phyloP scores from a whole-genome alignment of 2,113 vertebrate species.

The Cephalopholis sonnerati region DNA sequence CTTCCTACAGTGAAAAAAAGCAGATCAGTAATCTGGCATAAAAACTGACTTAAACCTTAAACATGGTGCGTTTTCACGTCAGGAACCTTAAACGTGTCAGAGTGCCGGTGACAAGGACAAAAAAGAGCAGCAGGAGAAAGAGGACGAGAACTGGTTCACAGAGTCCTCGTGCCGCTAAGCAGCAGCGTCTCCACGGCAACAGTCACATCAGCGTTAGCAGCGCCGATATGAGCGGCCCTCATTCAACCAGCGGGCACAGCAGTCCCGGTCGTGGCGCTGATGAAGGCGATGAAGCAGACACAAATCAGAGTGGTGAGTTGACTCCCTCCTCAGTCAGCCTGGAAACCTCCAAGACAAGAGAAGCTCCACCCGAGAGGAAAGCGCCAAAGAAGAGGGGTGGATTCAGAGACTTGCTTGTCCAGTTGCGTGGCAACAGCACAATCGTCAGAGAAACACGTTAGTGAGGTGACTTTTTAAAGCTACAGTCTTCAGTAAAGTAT shows the following conservation, averaged over 20 bases:
- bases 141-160: slow-evolving; percentile 21
- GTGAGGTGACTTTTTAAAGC: not conserved
- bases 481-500: not conserved
- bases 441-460: slow-evolving; percentile 64
- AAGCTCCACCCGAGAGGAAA: not conserved
- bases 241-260: not conserved
- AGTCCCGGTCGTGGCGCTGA: too few relatives aligned
- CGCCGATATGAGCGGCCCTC: not conserved
- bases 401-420: slow-evolving; percentile 67
- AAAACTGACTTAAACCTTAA: not conserved
- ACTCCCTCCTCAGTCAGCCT: not conserved
- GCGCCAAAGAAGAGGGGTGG: not conserved
- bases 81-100: slow-evolving; percentile 60
- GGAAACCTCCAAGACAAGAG: not conserved
- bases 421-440: slow-evolving; percentile 60
- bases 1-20: not conserved
- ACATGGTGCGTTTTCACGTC: not conserved
- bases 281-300: not conserved
- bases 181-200: slow-evolving; percentile 41
- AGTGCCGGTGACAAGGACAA: not conserved
- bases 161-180: slow-evolving; percentile 22
- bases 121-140: slow-evolving; percentile 50
- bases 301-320: not conserved
- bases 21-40: not conserved
- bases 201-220: rapidly evolving